Conservation (phyloP, 2,888 invertebrate species). For the Dorcus parallelipipedus region DNA sequence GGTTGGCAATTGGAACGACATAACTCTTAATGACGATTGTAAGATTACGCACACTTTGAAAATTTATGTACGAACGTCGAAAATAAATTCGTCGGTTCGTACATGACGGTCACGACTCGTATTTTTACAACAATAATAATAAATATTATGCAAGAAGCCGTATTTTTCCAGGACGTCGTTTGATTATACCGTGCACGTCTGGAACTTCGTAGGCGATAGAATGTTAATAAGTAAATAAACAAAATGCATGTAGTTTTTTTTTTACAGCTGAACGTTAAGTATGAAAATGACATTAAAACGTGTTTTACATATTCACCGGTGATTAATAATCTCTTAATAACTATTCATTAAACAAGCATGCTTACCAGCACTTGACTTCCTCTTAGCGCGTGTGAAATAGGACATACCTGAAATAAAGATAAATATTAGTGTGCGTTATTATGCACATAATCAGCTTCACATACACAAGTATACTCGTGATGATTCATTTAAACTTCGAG, state of each 20-base stretch:
- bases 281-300: constrained; percentile 15
- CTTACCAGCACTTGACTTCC: constrained; percentile 8
- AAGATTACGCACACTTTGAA: neutral
- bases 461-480: neutral
- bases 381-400: constrained; percentile 1
- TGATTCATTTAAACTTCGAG: neutral
- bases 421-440: neutral
- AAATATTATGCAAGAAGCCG: constrained; percentile 12
- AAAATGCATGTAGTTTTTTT: constrained; percentile 8
- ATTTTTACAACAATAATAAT: constrained; percentile 13
- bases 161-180: constrained; percentile 9
- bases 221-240: constrained; percentile 14
- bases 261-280: constrained; percentile 7
- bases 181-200: constrained; percentile 14
- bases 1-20: neutral
- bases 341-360: constrained; percentile 9
- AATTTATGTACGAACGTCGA: neutral
- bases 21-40: neutral
- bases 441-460: neutral
- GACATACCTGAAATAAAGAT: constrained; percentile 2
- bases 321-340: constrained; percentile 15
- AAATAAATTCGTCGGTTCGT: neutral
- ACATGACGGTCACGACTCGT: constrained; percentile 3
- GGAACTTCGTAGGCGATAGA: constrained; percentile 12
- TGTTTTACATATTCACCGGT: constrained; percentile 9